Base-by-base conservation (phyloP, 2,113 vertebrate species). In the Plotosus lineatus region DNA sequence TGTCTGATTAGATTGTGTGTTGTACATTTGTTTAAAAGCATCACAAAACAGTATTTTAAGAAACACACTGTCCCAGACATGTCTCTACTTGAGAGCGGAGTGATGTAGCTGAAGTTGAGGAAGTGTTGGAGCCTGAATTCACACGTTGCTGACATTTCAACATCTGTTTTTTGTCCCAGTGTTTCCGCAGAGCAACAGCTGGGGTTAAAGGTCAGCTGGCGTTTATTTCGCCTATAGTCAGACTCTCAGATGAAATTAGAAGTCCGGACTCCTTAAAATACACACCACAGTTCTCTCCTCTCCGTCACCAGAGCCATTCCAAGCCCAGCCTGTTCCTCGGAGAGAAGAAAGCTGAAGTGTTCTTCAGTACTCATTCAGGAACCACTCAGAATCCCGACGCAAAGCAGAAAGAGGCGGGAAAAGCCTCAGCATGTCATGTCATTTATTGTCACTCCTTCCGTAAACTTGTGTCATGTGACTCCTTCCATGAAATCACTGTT, bases 181-280 rank as follows among this genome's bases (percentile, higher is more conserved):
- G 60, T 63, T 63, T 36, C 31, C 60, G 19, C 60, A 63, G 60
- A 63, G 31, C 31, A 36, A 36, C 60, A 36, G 60, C 31, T 36
- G 17, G 33, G 46, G 28, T 71, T 73, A 33, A 50, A 38, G 48
- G 12, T 56, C 12, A 55, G 19, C 12, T 33, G 28, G 51, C 8
- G 21, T 73, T 73, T 33, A 38, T 19, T 23, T 17, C 69, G 33
- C n/a, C 68, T 71, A 26, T 42, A 73, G 40, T 61, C 58, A 75
- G 36, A 65, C 60, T 42, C n/a, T 15, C 63, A 75, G 28, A 75
- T 75, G 55, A 55, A 75, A 75, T 81, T 46, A 68, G 50, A 76
- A 74, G 61, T 23, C 56, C 26, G 50, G 14, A 9, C 58, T 75
- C 36, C 55, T 19, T 33, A 68, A 68, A 51, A 46, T 40, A 56